Evolutionary conservation across 2,797 vertebrate species (phyloP), one percentile per base, ranked within the genome.

Genomic region (Sphenopsis melanotis): DNA sequence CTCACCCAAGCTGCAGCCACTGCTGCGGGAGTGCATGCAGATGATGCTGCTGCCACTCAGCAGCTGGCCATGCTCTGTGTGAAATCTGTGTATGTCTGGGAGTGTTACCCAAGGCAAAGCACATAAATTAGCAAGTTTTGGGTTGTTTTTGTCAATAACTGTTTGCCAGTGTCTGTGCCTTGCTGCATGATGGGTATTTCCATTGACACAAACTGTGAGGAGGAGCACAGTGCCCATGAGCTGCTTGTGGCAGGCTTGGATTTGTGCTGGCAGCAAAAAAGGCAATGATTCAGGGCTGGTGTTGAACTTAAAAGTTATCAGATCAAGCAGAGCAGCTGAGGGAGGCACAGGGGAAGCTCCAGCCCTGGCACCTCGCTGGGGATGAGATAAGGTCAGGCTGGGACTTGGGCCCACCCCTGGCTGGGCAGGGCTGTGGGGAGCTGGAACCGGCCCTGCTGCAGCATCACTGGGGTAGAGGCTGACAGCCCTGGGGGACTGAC

Each of bases 21-120:
- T 9, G 3, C 44, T 37, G 14, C 29, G 32, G 55, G 34, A 34
- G 0, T 0, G 0, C 16, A 3, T 22, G 34, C 26, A 23, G 63
- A 37, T 39, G 34, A 30, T 29, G 37, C 36, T 77, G 21, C 55
- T 65, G 17, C 39, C 27, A 3, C 18, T 52, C 22, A 41, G 39
- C 1, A 4, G 9, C 60, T 56, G 36, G 17, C 27, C 27, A 0
- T 30, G 34, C 37, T 77, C 4, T n/a, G 3, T 60, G 27, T 1
- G 4, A 77, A 44, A 57, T 21, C 37, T n/a, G 11, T 10, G 4
- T 44, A 9, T 82, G 29, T 23, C 1, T 60, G 65, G 17, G n/a
- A 29, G 55, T 29, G 26, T 23, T 59, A 50, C 32, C 19, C 26
- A 29, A 65, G 23, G 26, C 32, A 89, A 53, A 71, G 49, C 1